phyloP scores from a whole-genome alignment of 2,888 invertebrate species.

The Sthenelais limicola region DNA sequence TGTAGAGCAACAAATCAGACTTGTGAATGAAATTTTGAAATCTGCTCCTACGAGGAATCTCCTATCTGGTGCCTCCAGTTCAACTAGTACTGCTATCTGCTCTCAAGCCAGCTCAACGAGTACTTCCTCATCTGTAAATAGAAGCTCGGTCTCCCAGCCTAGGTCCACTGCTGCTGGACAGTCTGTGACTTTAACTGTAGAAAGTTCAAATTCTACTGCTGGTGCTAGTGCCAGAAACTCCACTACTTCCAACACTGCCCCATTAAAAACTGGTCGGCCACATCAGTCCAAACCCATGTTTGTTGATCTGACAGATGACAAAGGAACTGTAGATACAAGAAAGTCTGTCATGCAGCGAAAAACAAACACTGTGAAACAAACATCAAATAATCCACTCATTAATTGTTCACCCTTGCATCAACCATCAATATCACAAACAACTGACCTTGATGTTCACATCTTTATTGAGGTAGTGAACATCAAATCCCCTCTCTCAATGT shows the following conservation, averaged over 20 bases:
- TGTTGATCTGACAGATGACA: slow-evolving; percentile 19
- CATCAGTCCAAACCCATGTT: neutral
- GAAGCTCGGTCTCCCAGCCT: no score
- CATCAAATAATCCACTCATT: no score
- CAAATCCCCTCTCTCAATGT: neutral
- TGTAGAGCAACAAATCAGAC: slow-evolving; percentile 11
- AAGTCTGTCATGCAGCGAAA: no score
- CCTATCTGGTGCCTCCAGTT: neutral
- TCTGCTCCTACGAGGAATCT: neutral
- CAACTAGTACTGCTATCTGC: neutral
- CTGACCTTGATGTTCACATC: slow-evolving; percentile 7
- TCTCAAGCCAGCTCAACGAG: neutral
- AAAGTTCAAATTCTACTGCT: no score
- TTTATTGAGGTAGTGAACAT: slow-evolving; percentile 22
- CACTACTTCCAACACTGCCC: neutral
- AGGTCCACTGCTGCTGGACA: no score
- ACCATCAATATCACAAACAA: no score
- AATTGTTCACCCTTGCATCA: no score
- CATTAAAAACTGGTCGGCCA: slow-evolving; percentile 9
- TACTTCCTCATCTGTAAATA: neutral
- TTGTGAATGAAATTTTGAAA: neutral
- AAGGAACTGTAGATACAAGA: no score
- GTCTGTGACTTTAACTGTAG: no score
- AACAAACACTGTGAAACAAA: no score
- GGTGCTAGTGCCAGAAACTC: neutral